These are phyloP conservation scores for Orestias chungarensis DNA, from an alignment of 2,797 vertebrate genomes.

Conservation along the genomic window DNA sequence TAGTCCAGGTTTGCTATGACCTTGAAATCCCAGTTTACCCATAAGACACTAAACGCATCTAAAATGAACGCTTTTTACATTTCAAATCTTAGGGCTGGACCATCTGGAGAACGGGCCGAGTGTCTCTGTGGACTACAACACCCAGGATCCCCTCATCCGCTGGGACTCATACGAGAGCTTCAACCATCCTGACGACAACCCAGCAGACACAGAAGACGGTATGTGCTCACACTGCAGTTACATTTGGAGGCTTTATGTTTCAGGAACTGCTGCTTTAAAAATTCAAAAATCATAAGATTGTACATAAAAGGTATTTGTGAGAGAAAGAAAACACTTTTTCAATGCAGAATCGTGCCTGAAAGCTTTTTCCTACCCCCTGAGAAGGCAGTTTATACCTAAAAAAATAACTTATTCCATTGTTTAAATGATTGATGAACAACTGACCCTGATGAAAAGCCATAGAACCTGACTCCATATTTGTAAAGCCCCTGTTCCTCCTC, in stretches of 20 bases:
- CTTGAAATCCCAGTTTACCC: not conserved
- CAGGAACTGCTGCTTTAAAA: not conserved
- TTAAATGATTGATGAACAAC: not conserved
- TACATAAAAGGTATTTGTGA: no score
- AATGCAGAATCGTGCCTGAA: not conserved
- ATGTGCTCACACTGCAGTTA: slow-evolving; percentile 11
- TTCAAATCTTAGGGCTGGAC: slow-evolving; percentile 81
- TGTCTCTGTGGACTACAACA: slow-evolving; percentile 97
- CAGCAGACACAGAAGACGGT: slow-evolving; percentile 76
- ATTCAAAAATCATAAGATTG: not conserved
- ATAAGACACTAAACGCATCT: no score
- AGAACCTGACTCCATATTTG: not conserved
- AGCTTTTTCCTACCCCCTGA: not conserved
- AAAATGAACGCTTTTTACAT: slow-evolving; percentile 1
- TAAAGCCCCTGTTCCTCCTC: not conserved
- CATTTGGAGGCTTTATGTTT: not conserved
- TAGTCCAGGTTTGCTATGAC: slow-evolving; percentile 47
- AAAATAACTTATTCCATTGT: not conserved
- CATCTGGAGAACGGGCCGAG: slow-evolving; percentile 95
- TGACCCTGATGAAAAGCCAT: not conserved
- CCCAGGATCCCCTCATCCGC: slow-evolving; percentile 93
- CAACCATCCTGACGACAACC: slow-evolving; percentile 82
- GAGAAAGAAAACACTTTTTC: no score
- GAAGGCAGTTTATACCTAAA: not conserved
- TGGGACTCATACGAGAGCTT: slow-evolving; percentile 95